phyloP scores from a whole-genome alignment of 2,888 invertebrate species.

The Acrocyrtus sp. region DNA sequence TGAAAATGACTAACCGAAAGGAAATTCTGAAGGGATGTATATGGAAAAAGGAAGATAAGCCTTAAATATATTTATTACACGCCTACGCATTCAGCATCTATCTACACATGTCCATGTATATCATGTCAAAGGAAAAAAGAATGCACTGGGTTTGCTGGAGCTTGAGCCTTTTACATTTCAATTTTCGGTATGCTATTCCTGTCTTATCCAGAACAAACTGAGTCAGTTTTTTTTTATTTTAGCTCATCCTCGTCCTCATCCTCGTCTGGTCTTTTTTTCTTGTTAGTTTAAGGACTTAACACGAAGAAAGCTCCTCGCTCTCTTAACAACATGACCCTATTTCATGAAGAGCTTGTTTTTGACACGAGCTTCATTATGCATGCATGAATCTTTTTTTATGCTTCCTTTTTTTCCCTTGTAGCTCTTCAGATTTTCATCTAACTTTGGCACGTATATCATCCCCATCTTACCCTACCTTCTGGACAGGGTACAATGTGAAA shows the following conservation, averaged over 20 bases:
- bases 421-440: no score
- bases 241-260: neutral
- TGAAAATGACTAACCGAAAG: no score
- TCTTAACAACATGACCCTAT: slow-evolving; percentile 32
- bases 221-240: neutral
- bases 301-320: neutral
- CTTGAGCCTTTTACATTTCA: slow-evolving; percentile 12
- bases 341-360: slow-evolving; percentile 41
- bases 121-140: no score
- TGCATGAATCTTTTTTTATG: slow-evolving; percentile 25
- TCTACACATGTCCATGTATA: slow-evolving; percentile 1
- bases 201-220: slow-evolving; percentile 11
- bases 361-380: slow-evolving; percentile 48
- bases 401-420: neutral
- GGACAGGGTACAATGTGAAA: neutral
- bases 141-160: no score
- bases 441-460: slow-evolving; percentile 20
- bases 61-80: no score
- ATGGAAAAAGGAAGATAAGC: no score
- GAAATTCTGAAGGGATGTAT: no score
- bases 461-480: no score
- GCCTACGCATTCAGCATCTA: neutral
- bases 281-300: neutral
- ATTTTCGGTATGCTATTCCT: neutral
- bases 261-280: neutral